Percentiles rank a stretch among this genome's conserved stretches.
Conservation (phyloP, 1,140 invertebrate species). For the Bombus waltoni region DNA sequence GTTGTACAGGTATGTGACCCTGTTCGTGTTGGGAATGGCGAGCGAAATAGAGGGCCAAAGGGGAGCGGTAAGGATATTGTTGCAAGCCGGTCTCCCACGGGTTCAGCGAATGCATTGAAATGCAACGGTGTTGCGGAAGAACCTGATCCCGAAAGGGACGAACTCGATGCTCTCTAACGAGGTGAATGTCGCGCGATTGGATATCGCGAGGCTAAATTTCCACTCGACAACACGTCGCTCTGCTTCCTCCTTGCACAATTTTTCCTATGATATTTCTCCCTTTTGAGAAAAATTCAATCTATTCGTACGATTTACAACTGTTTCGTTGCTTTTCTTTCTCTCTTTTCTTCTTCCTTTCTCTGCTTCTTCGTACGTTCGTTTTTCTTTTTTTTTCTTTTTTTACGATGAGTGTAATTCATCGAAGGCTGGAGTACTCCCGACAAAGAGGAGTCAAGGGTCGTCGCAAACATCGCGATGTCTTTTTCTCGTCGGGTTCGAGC, state of each 20-base stretch:
- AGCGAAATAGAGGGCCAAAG: slow-evolving; percentile 20
- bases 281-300: background rate
- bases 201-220: background rate
- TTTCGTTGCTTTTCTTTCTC: no score
- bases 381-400: background rate
- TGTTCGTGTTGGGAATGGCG: slow-evolving; percentile 58
- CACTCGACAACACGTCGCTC: background rate
- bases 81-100: background rate
- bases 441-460: background rate
- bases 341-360: background rate
- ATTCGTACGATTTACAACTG: background rate
- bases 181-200: background rate
- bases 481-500: background rate
- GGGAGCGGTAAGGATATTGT: slow-evolving; percentile 5
- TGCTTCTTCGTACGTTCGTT: background rate
- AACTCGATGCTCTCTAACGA: slow-evolving; percentile 2
- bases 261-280: background rate
- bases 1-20: slow-evolving; percentile 44
- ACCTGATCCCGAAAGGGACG: background rate
- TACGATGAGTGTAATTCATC: background rate
- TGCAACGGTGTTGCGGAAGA: slow-evolving; percentile 5
- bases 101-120: slow-evolving; percentile 18
- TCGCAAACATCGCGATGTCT: background rate
- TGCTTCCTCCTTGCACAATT: background rate
- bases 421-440: background rate